phyloP scores from a whole-genome alignment of 2,888 invertebrate species.

The Flexamia atlantica region DNA sequence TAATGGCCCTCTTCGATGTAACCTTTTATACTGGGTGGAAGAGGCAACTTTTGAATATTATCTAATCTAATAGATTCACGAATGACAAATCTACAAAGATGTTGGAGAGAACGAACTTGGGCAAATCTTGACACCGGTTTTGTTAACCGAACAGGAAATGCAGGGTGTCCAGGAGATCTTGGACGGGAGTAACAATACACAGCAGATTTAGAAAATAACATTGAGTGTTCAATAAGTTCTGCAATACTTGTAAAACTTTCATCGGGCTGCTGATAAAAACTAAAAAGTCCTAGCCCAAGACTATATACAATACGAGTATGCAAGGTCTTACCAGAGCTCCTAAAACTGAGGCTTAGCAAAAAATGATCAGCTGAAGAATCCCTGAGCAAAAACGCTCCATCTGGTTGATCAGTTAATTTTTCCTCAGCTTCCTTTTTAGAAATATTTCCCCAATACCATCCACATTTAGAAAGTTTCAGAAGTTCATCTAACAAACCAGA shows the following conservation, averaged over 20 bases:
- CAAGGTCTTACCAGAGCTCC: slow-evolving; percentile 82
- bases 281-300: slow-evolving; percentile 82
- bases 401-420: slow-evolving; percentile 82
- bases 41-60: slow-evolving; percentile 83
- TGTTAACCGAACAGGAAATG: slow-evolving; percentile 85
- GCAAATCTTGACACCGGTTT: slow-evolving; percentile 87
- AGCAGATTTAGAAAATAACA: slow-evolving; percentile 83
- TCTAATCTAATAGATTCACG: slow-evolving; percentile 82
- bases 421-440: slow-evolving; percentile 85
- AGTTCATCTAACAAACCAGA: slow-evolving; percentile 57
- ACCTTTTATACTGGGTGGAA: slow-evolving; percentile 78
- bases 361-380: slow-evolving; percentile 84
- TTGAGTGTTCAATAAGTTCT: slow-evolving; percentile 86
- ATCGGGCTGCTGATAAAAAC: slow-evolving; percentile 73
- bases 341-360: slow-evolving; percentile 86
- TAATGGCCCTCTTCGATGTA: slow-evolving; percentile 76
- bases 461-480: slow-evolving; percentile 64
- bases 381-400: slow-evolving; percentile 85
- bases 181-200: slow-evolving; percentile 86
- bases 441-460: slow-evolving; percentile 92
- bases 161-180: slow-evolving; percentile 81
- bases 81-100: slow-evolving; percentile 86
- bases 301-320: slow-evolving; percentile 87
- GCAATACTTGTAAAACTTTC: slow-evolving; percentile 80
- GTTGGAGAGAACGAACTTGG: slow-evolving; percentile 83